Evolutionary conservation across 1,140 invertebrate genomes (phyloP), one percentile per base, ranked within the genome.

Genomic region (Plodia interpunctella): DNA sequence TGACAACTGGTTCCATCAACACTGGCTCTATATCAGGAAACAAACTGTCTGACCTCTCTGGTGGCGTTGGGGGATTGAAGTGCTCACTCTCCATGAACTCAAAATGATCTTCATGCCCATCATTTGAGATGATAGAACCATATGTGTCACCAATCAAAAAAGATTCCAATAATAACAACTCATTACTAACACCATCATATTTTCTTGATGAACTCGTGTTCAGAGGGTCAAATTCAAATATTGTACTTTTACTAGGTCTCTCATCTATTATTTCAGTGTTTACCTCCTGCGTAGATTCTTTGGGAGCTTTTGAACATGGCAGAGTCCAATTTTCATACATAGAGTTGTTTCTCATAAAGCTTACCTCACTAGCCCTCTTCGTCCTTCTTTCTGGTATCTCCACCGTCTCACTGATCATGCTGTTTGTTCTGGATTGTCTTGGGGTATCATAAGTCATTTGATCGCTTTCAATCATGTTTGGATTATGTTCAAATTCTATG

Each of bases 201-300:
- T 76, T 84, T 18, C 68, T 62, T 58, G 64, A 15, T 8, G 60
- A 60, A 49, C 55, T 66, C 20, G 66, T 68, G 18, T 87, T 80
- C 20, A 88, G 60, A 19, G 86, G 86, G 66, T 88, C 86, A 84
- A 87, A 86, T 64, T 87, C 83, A 76, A 78, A 83, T 19, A 88
- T 86, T 38, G 82, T 86, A 68, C 83, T 87, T 57, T 86, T 80
- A 62, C 83, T 85, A 11, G 80, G 74, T 28, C 80, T 76, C 3
- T 21, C 15, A 25, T 19, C 18, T n/a, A 53, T 11, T 20, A 13
- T 28, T 38, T 59, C 49, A 21, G 20, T 55, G 11, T 51, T 55
- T 57, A 65, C 20, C n/a, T 53, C n/a, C 18, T 25, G 20, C 44
- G 35, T 5, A 8, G 62, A 51, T 53, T 72, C 61, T 25, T 20